These are phyloP conservation scores for Periparus ater DNA, from an alignment of 2,797 vertebrate species.

Conservation along the genomic window DNA sequence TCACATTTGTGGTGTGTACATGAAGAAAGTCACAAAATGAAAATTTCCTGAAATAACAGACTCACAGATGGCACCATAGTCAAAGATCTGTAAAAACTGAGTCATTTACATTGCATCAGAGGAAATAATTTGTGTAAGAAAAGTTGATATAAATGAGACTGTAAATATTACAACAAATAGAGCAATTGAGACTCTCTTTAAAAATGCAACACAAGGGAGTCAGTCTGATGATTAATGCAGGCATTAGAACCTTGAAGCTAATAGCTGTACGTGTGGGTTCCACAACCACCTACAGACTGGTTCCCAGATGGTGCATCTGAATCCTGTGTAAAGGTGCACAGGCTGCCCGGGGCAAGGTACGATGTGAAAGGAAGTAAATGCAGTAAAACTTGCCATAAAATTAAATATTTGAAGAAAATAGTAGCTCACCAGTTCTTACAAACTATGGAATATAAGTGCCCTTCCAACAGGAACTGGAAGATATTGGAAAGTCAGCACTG, in stretches of 20 bases:
- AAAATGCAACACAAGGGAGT: slow-evolving; percentile 22
- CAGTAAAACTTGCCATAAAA: background rate
- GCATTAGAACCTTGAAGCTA: slow-evolving; percentile 20
- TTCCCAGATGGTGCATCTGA: background rate
- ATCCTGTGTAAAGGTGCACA: background rate
- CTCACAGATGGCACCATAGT: background rate
- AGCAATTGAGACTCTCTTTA: background rate
- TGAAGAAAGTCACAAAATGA: slow-evolving; percentile 13
- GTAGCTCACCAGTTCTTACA: background rate
- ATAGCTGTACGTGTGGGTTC: background rate
- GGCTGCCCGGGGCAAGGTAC: background rate
- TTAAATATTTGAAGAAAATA: background rate
- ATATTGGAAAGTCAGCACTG: background rate
- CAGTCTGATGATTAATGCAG: background rate
- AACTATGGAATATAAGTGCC: background rate
- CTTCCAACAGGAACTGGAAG: background rate
- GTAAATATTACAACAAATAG: slow-evolving; percentile 42
- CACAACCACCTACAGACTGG: background rate
- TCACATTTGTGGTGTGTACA: background rate
- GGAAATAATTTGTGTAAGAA: slow-evolving; percentile 21
- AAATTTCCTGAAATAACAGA: slow-evolving; percentile 28
- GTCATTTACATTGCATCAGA: slow-evolving; percentile 4
- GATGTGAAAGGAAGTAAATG: background rate
- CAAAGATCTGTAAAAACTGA: slow-evolving; percentile 4
- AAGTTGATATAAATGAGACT: background rate